Evolutionary conservation across 2,888 invertebrate genomes (phyloP), one percentile per base, ranked within the genome.

Genomic region (Marasmarcha lunaedactyla): DNA sequence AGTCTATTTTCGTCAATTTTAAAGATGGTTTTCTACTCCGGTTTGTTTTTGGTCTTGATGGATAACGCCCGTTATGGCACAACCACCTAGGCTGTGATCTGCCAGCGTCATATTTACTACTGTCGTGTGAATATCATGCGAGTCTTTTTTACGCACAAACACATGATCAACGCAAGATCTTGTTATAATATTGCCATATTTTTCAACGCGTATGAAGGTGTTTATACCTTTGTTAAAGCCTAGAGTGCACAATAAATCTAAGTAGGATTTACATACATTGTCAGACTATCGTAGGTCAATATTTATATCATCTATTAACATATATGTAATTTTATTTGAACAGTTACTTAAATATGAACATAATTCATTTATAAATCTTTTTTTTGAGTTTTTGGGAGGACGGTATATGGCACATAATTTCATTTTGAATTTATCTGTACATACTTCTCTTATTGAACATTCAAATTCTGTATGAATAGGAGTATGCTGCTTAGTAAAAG

Each of bases 91-190:
- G 14, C 14, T 36, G 27, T 45, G 45, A 20, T 45, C 45, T 15
- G 42, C 45, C 12, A 35, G 9, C 1, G 39, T 14, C 1, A n/a
- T 33, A 12, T 33, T 37, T 7, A 45, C 15, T 4, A 45, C 41
- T 2, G 42, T 41, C 1, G 45, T 42, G 14, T 15, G 10, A 3
- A 39, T 33, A 1, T 10, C 15, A 9, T 15, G 20, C 10, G 11
- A n/a, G 12, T 13, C 10, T 3, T 11, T 15, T 1, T 10, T 15
- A 6, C 44, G 38, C 14, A 42, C 35, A 25, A 43, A 46, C 1
- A 43, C 35, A 20, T 46, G 46, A 15, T 46, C 46, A 2, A 46
- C 43, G 10, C 46, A 43, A 0, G 43, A 40, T 35, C 33, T 42
- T 2, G 43, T 43, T 9, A 43, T 37, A 1, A n/a, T 11, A 1